Conservation (phyloP, 2,888 invertebrate species). For the Perithous albicinctus region DNA sequence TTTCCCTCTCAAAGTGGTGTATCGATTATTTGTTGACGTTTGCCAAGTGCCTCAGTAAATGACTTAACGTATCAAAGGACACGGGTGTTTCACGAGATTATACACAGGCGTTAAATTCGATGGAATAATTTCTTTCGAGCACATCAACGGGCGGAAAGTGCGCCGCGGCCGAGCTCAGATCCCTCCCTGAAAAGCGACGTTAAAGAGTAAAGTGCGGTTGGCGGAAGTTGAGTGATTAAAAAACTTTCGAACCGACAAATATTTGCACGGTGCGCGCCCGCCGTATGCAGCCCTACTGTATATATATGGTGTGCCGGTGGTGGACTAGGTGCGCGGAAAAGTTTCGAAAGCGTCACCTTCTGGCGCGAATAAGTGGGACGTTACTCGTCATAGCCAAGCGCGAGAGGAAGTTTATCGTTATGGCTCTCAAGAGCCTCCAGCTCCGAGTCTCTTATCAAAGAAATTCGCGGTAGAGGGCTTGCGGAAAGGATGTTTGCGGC, state of each 20-base stretch:
- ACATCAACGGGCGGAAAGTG: neutral
- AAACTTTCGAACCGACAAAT: conserved; percentile 66
- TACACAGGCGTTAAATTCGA: conserved; percentile 47
- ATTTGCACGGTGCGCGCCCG: conserved; percentile 55
- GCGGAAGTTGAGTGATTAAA: conserved; percentile 66
- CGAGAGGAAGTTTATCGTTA: conserved; percentile 64
- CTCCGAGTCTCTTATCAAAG: conserved; percentile 57
- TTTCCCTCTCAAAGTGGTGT: neutral
- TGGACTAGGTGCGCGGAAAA: conserved; percentile 47
- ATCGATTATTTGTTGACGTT: neutral
- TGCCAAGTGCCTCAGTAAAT: conserved; percentile 4
- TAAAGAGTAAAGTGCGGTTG: conserved; percentile 60
- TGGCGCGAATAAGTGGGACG: conserved; percentile 66
- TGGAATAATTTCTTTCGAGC: conserved; percentile 56
- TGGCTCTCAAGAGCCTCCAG: conserved; percentile 56
- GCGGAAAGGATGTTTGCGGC: conserved; percentile 47
- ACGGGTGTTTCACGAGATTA: conserved; percentile 23
- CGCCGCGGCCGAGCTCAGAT: too few species aligned
- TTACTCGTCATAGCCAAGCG: conserved; percentile 59
- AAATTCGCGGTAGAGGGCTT: conserved; percentile 39
- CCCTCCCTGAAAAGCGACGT: conserved; percentile 17
- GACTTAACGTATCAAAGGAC: conserved; percentile 28
- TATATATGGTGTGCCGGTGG: conserved; percentile 23
- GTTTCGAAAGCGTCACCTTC: conserved; percentile 65
- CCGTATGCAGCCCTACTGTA: conserved; percentile 23